Percentiles rank a stretch among this genome's conserved stretches.
Conservation (phyloP, 2,113 vertebrate genomes). For the Reinhardtius hippoglossoides region DNA sequence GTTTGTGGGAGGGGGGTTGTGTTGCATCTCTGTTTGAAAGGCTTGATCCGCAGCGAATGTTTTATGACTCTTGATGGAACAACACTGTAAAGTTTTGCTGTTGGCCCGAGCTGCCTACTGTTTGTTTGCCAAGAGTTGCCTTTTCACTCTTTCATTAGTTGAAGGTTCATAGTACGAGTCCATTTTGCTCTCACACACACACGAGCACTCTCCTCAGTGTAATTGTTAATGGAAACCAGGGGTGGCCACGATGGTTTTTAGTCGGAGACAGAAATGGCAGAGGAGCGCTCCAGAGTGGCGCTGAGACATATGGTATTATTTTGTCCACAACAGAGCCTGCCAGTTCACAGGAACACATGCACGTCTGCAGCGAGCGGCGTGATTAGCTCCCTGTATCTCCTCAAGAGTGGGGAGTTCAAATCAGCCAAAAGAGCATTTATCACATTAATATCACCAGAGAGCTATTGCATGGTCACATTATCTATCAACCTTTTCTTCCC, state of each 20-base stretch:
- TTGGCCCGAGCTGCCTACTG: slow-evolving; percentile 61
- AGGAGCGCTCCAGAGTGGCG: slow-evolving; percentile 36
- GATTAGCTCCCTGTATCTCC: slow-evolving; percentile 45
- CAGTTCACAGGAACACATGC: slow-evolving; percentile 44
- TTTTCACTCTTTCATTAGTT: slow-evolving; percentile 61
- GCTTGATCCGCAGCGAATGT: slow-evolving; percentile 40
- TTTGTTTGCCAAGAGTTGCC: slow-evolving; percentile 70
- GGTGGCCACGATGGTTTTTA: slow-evolving; percentile 66
- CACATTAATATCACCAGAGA: slow-evolving; percentile 61
- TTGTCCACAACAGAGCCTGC: slow-evolving; percentile 54
- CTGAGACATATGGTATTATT: slow-evolving; percentile 77
- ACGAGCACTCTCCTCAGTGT: slow-evolving; percentile 13
- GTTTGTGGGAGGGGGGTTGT: slow-evolving; percentile 10
- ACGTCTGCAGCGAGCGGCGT: slow-evolving; percentile 29
- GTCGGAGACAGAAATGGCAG: slow-evolving; percentile 50
- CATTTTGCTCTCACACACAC: slow-evolving; percentile 11
- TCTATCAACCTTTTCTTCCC: slow-evolving; percentile 28
- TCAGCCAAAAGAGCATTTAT: slow-evolving; percentile 63
- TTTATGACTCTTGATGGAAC: slow-evolving; percentile 60
- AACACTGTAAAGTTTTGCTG: slow-evolving; percentile 57
- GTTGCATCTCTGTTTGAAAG: slow-evolving; percentile 51
- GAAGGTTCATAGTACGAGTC: slow-evolving; percentile 1
- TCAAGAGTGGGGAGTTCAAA: slow-evolving; percentile 48
- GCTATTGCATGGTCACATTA: slow-evolving; percentile 32
- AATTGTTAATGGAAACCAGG: slow-evolving; percentile 76